phyloP scores from a whole-genome alignment of 2,888 invertebrate genomes.

The Doris montereyensis region DNA sequence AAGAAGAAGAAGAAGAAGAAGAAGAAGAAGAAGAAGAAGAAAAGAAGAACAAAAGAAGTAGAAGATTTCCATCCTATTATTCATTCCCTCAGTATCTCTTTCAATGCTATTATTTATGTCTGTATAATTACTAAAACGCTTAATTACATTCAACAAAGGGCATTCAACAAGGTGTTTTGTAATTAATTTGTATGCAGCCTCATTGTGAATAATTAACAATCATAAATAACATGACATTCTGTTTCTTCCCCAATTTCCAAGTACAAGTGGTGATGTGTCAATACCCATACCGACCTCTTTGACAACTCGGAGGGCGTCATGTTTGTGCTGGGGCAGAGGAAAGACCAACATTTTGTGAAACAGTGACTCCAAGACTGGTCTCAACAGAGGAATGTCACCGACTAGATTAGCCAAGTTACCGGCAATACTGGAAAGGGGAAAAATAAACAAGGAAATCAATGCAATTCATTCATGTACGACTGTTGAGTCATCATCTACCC shows the following conservation, averaged over 20 bases:
- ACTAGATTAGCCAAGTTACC: conserved; percentile 90
- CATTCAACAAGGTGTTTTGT: too few relatives aligned
- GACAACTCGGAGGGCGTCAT: conserved; percentile 87
- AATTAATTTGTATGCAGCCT: too few relatives aligned
- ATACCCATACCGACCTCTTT: conserved; percentile 77
- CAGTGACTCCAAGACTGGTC: conserved; percentile 92
- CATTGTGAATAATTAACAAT: too few relatives aligned
- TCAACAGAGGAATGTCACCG: conserved; percentile 84
- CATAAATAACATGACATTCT: too few relatives aligned
- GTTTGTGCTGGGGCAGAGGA: conserved; percentile 87
- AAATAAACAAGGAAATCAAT: background rate
- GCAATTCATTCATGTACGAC: background rate
- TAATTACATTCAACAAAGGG: too few relatives aligned
- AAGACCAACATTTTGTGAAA: conserved; percentile 93
- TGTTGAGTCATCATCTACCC: background rate
- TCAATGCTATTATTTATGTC: too few relatives aligned
- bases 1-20: background rate
- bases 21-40: background rate
- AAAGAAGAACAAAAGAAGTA: too few relatives aligned
- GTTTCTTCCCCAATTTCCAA: too few relatives aligned
- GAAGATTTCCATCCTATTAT: too few relatives aligned
- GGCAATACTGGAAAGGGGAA: conserved; percentile 81
- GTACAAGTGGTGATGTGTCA: too few relatives aligned
- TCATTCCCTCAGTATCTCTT: too few relatives aligned
- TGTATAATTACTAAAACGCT: too few relatives aligned